A percentile compares a stretch with the other conserved stretches of the same genome.
Evolutionary conservation across 2,113 vertebrate genomes (phyloP).

Genomic region (Saguinus imperator): DNA sequence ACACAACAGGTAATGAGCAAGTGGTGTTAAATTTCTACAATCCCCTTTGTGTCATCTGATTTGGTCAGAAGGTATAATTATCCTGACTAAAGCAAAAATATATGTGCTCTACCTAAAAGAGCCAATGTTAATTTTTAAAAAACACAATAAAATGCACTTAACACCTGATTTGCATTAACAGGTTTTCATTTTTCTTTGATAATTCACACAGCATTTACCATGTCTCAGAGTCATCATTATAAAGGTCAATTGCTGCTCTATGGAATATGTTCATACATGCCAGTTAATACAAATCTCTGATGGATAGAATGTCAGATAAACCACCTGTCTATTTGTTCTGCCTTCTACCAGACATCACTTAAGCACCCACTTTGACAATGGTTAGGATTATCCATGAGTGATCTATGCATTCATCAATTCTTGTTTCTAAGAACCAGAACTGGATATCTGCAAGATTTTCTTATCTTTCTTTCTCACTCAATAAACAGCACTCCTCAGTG

Average conservation of each 20-base stretch:
- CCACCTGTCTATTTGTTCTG: constrained; percentile 37
- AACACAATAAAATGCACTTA: not conserved
- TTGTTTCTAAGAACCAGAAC: constrained; percentile 51
- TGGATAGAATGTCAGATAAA: not conserved
- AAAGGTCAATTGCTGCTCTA: not conserved
- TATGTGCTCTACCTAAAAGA: not conserved
- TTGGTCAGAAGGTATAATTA: not conserved
- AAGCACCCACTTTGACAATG: not conserved
- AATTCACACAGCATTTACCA: constrained; percentile 6
- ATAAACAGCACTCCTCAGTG: not conserved
- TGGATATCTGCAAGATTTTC: constrained; percentile 31
- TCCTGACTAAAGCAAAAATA: not conserved
- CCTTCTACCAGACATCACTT: not conserved
- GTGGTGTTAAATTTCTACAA: constrained; percentile 1
- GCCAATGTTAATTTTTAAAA: not conserved
- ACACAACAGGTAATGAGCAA: not conserved
- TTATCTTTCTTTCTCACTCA: not conserved
- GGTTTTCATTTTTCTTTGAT: constrained; percentile 30
- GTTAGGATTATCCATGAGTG: not conserved
- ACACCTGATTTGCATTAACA: not conserved
- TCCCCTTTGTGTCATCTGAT: not conserved
- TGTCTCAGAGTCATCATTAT: not conserved
- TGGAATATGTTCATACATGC: not conserved
- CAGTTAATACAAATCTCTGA: not conserved
- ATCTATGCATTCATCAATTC: not conserved